Conservation (phyloP, 2,113 vertebrate species). For the Natator depressus region DNA sequence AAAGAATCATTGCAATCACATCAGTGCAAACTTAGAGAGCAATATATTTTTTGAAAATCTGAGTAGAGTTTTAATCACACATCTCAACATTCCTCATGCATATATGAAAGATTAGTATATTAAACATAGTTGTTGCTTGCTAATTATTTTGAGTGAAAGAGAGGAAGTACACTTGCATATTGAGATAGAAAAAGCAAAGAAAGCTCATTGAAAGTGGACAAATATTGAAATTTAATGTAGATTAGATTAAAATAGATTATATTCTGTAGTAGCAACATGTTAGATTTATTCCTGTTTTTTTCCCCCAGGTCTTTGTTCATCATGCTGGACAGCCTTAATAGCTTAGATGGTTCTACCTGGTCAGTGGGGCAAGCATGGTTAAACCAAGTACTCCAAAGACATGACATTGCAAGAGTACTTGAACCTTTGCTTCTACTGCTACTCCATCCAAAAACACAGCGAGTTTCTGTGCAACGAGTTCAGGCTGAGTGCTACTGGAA, state of each 20-base stretch:
- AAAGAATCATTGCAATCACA: neutral
- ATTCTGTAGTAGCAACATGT: neutral
- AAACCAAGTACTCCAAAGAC: constrained; percentile 96
- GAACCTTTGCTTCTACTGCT: constrained; percentile 94
- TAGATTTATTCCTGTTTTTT: constrained; percentile 25
- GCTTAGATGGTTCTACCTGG: constrained; percentile 93
- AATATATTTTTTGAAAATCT: neutral
- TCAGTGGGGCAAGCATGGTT: constrained; percentile 97
- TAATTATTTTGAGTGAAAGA: neutral
- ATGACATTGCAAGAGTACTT: constrained; percentile 95
- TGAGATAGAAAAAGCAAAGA: neutral
- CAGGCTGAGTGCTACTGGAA: constrained; percentile 92
- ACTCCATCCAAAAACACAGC: constrained; percentile 97
- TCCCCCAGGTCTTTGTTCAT: constrained; percentile 93
- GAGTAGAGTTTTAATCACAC: neutral
- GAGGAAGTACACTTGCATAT: neutral
- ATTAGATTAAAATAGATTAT: neutral
- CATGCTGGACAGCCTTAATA: constrained; percentile 97
- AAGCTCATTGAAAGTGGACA: neutral
- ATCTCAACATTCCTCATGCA: neutral
- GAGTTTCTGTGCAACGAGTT: constrained; percentile 95
- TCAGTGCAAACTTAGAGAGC: neutral
- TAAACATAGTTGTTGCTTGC: neutral
- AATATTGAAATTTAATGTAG: neutral
- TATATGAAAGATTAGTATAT: neutral